phyloP scores from a whole-genome alignment of 1,140 invertebrate genomes.

The Conus betulinus region DNA sequence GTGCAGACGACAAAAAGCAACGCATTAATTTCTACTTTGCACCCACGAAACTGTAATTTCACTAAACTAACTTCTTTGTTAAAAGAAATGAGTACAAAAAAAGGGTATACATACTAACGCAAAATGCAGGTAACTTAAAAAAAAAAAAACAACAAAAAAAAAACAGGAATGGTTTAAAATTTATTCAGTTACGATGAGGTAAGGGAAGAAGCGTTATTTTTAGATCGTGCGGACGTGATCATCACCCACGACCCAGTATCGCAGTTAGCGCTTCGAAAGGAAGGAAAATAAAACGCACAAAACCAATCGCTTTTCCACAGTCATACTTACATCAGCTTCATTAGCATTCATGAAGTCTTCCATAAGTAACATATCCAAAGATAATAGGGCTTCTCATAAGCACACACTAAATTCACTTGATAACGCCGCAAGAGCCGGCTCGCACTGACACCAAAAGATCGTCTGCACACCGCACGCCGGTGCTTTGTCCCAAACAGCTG shows the following conservation, averaged over 20 bases:
- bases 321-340: background rate
- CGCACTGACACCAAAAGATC: conserved; percentile 23
- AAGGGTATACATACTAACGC: no score
- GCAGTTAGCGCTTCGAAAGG: no score
- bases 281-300: background rate
- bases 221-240: conserved; percentile 8
- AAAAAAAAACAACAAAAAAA: background rate
- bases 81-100: no score
- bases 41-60: no score
- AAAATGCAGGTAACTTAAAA: background rate
- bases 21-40: background rate
- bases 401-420: background rate
- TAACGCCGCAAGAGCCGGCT: background rate
- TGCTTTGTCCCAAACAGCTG: conserved; percentile 44
- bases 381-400: background rate
- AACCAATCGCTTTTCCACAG: background rate
- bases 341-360: conserved; percentile 35
- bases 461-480: conserved; percentile 18
- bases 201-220: conserved; percentile 18
- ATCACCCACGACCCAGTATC: no score
- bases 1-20: background rate
- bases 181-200: conserved; percentile 21
- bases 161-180: background rate
- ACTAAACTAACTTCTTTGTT: no score
- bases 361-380: conserved; percentile 33